Evolutionary conservation across 2,113 vertebrate genomes (phyloP).

Genomic region (Xenopus laevis): DNA sequence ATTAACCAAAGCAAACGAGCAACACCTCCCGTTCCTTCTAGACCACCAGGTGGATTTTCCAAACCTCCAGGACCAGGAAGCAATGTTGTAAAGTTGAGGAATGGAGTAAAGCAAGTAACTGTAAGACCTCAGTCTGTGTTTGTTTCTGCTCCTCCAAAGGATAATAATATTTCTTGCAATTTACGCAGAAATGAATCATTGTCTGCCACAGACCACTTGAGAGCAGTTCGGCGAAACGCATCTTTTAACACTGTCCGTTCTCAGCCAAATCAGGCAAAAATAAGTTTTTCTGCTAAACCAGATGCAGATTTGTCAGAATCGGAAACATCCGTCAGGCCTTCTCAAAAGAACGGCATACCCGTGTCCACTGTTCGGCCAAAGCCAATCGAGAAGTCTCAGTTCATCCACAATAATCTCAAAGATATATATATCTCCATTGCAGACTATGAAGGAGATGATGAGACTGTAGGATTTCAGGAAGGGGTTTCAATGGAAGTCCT

Average conservation of each 20-base stretch:
- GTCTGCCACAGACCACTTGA: conserved; percentile 77
- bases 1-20: conserved; percentile 84
- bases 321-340: conserved; percentile 62
- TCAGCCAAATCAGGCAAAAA: conserved; percentile 68
- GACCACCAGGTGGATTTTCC: conserved; percentile 87
- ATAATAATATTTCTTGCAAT: conserved; percentile 82
- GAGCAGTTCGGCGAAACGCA: conserved; percentile 81
- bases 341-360: conserved; percentile 84
- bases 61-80: conserved; percentile 71
- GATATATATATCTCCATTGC: conserved; percentile 93
- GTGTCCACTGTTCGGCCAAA: conserved; percentile 90
- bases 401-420: conserved; percentile 94
- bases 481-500: conserved; percentile 94
- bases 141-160: conserved; percentile 85
- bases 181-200: conserved; percentile 89
- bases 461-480: conserved; percentile 93
- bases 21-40: conserved; percentile 91
- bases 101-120: conserved; percentile 84
- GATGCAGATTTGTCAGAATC: conserved; percentile 65
- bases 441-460: conserved; percentile 93
- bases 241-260: conserved; percentile 83
- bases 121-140: conserved; percentile 95
- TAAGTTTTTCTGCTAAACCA: conserved; percentile 66
- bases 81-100: conserved; percentile 86
- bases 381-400: conserved; percentile 89